Conservation (phyloP, 2,113 vertebrate species). For the Protobothrops mucrosquamatus region DNA sequence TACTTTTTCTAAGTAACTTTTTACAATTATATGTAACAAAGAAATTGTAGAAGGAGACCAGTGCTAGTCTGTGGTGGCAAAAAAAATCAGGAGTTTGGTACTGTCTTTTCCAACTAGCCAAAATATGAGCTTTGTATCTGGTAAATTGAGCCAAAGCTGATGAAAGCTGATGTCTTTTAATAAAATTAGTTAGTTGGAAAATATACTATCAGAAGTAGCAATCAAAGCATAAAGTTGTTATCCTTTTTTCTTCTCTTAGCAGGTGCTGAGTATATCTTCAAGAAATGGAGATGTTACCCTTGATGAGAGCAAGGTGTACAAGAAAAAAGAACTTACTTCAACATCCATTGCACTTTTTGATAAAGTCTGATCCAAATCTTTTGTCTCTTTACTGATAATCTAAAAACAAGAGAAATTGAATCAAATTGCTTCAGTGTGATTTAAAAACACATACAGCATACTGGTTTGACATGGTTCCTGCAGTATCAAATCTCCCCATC, state of each 20-base stretch:
- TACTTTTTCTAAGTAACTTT: neutral
- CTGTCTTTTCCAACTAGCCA: neutral
- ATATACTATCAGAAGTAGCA: neutral
- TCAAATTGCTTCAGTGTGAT: neutral
- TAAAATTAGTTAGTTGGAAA: neutral
- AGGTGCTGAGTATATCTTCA: neutral
- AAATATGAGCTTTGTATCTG: neutral
- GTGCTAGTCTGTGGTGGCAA: neutral
- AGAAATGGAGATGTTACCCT: accelerated
- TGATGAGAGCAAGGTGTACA: neutral
- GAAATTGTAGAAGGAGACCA: neutral
- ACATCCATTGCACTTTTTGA: conserved; percentile 74
- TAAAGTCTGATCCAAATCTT: conserved; percentile 70
- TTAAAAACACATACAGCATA: neutral
- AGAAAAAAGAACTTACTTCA: conserved; percentile 55
- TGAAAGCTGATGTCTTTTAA: neutral
- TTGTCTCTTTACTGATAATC: conserved; percentile 52
- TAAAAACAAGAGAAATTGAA: conserved; percentile 43
- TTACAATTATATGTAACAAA: neutral
- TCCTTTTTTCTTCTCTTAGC: neutral
- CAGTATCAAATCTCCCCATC: neutral
- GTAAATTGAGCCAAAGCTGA: neutral
- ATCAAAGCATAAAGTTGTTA: neutral
- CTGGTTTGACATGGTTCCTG: neutral
- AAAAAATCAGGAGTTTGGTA: neutral